Evolutionary conservation across 2,113 vertebrate genomes (phyloP).

Genomic region (Stictonetta naevosa): DNA sequence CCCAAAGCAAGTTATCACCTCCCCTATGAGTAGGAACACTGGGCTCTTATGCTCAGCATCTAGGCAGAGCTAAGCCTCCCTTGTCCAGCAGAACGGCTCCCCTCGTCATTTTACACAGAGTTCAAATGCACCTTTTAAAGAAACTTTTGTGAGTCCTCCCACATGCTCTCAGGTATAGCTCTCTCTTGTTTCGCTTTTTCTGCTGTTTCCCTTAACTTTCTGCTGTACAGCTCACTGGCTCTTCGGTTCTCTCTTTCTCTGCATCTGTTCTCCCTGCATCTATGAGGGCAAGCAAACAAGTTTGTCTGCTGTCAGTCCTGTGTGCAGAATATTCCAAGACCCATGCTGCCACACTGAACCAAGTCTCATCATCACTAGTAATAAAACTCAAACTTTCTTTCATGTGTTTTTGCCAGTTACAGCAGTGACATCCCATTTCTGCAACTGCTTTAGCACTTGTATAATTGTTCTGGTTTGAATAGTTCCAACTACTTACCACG

Average conservation of each 20-base stretch:
- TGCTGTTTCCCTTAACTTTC: background rate
- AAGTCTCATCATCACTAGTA: background rate
- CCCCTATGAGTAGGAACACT: conserved; percentile 51
- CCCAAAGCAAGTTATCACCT: conserved; percentile 70
- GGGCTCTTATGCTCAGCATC: conserved; percentile 45
- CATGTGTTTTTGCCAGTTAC: background rate
- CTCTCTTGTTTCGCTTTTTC: background rate
- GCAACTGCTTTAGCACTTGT: background rate
- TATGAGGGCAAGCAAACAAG: background rate
- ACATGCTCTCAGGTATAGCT: background rate
- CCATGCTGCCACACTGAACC: background rate
- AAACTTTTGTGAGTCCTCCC: background rate
- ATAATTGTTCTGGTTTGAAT: background rate
- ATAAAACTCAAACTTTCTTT: background rate
- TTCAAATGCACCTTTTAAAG: conserved; percentile 36
- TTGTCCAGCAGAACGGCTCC: conserved; percentile 12
- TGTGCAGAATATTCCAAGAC: background rate
- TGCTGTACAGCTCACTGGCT: background rate
- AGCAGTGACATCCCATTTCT: background rate
- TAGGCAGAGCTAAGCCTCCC: conserved; percentile 28
- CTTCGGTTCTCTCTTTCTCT: background rate
- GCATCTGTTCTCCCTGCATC: background rate
- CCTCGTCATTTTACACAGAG: background rate
- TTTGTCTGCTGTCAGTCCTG: too few species aligned
- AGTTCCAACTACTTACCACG: background rate